Base-by-base conservation (phyloP, 1,140 invertebrate species). In the Cotesia glomerata region DNA sequence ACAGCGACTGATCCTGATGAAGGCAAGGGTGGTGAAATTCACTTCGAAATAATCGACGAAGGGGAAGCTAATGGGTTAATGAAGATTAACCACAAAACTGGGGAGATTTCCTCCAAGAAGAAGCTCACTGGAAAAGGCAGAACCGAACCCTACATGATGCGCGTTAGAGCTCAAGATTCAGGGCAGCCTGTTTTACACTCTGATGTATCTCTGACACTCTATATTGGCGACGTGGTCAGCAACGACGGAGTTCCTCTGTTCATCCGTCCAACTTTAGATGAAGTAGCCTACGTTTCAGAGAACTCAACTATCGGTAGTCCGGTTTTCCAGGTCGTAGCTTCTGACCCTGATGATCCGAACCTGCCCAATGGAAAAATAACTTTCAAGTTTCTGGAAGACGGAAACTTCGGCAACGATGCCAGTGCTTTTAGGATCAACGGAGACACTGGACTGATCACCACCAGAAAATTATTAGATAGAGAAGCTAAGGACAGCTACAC, bases 181-280 rank as follows among this genome's bases (percentile, higher is more conserved):
- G 94, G 93, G 0, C 89, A 88, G 13, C 89, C 90, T 32, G 79
- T 89, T 34, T 85, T 94, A 1, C 89, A 86, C 64, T 88, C 90
- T 0, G 92, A 94, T 59, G 89, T 91, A 0, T 88, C 89, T 18
- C 79, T 95, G 0, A 87, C 88, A 1, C 79, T 95, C 1, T 93
- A 92, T 74, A 92, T 96, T 32, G 93, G 94, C 0, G 94, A 96
- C 79, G 92, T 95, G 0, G 93, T 93, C 52, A 91, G 91, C 69
- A 95, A 95, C 79, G 94, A 95, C 81, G 94, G 94, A 0, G 91
- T 95, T 5, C 94, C 94, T 0, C 86, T 90, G 5, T 95, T 95
- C 75, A 90, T 94, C 5, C 86, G 90, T 56, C 93, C 94, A 0
- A 90, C 89, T 4, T 81, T 90, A 0, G 91, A 93, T n/a, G 92